Conservation (phyloP, 2,888 invertebrate species). For the Dendrolimus pini region DNA sequence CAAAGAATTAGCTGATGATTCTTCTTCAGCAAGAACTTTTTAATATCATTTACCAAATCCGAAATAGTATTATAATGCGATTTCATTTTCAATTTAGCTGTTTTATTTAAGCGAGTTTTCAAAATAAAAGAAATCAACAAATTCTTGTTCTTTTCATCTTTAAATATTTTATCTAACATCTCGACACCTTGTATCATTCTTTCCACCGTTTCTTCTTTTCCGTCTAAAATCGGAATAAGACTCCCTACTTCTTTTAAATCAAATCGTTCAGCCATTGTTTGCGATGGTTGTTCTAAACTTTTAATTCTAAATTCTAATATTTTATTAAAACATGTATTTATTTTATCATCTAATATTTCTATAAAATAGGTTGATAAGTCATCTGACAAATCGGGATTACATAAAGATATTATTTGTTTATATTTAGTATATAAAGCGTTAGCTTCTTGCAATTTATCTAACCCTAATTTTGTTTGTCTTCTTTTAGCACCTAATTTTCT, state of each 20-base stretch:
- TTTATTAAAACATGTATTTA: too few species aligned
- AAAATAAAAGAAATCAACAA: too few species aligned
- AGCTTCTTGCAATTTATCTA: too few species aligned
- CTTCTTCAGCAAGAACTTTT: neutral
- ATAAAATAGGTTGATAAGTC: too few species aligned
- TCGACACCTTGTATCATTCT: neutral
- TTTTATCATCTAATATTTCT: too few species aligned
- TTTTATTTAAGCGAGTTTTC: neutral
- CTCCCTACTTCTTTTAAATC: neutral
- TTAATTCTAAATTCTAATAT: too few species aligned
- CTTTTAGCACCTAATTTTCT: too few species aligned
- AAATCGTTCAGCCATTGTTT: neutral
- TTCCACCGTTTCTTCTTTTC: neutral
- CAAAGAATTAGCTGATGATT: neutral
- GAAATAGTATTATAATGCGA: neutral
- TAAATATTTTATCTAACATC: neutral
- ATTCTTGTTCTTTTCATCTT: neutral
- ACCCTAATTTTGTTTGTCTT: too few species aligned
- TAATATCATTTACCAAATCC: neutral
- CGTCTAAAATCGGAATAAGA: neutral
- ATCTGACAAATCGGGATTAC: too few species aligned
- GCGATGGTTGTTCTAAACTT: too few species aligned
- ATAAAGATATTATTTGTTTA: too few species aligned
- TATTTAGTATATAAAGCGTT: too few species aligned
- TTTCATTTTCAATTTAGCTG: constrained; percentile 1